Percentiles rank a stretch among this genome's conserved stretches.
These are phyloP conservation scores for Cynopterus brachyotis DNA, from an alignment of 2,113 vertebrate genomes.

Conservation along the genomic window DNA sequence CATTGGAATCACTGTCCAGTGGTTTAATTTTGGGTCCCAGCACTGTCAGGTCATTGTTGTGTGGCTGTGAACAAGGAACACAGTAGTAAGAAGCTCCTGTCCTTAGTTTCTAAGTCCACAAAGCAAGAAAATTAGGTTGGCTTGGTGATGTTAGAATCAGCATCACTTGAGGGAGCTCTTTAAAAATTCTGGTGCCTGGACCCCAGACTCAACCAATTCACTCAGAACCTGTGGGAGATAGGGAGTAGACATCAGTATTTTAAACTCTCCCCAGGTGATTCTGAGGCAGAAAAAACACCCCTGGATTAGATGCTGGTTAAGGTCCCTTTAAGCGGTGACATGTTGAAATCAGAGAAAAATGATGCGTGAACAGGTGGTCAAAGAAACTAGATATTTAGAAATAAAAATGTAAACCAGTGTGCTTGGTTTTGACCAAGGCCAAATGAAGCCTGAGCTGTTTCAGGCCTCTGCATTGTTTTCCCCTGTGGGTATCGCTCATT, in stretches of 20 bases:
- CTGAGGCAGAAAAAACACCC: not conserved
- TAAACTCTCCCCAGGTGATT: not conserved
- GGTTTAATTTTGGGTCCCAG: not conserved
- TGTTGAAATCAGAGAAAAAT: not conserved
- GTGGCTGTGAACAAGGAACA: not conserved
- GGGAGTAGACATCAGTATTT: not conserved
- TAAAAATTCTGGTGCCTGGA: not conserved
- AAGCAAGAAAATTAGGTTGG: not conserved
- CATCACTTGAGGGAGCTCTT: not conserved
- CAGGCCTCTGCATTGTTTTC: not conserved
- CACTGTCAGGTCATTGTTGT: not conserved
- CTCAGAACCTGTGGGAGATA: not conserved
- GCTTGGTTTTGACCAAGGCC: slow-evolving; percentile 29
- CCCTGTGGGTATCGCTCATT: not conserved
- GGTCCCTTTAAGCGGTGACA: not conserved
- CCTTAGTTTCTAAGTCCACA: not conserved
- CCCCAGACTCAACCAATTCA: not conserved
- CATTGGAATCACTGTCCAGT: no score
- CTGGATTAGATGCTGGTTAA: not conserved
- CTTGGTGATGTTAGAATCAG: not conserved
- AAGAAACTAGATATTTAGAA: slow-evolving; percentile 53
- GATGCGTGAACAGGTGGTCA: not conserved
- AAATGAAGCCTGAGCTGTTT: not conserved
- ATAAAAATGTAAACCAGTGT: not conserved
- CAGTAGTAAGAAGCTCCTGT: not conserved